Conservation (phyloP, 1,140 invertebrate species). For the Drosophila azteca region DNA sequence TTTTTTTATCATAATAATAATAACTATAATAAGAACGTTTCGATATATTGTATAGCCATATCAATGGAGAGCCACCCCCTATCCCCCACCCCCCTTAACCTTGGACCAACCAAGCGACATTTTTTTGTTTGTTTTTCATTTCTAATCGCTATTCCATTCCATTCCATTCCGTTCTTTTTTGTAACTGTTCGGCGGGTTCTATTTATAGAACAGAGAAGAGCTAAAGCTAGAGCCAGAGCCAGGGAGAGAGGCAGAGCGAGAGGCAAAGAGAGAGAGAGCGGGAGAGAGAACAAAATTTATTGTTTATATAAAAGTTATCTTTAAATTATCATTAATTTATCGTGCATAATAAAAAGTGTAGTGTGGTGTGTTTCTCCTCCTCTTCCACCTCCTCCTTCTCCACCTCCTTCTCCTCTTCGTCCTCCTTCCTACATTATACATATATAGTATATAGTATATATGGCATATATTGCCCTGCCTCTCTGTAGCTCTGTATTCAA, state of each 20-base stretch:
- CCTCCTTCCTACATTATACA: no score
- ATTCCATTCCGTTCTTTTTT: constrained; percentile 5
- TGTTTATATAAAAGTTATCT: constrained; percentile 75
- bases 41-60: background rate
- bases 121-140: background rate
- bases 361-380: constrained; percentile 10
- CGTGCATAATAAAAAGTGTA: constrained; percentile 58
- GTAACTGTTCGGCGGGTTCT: constrained; percentile 40
- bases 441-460: background rate
- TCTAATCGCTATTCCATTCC: constrained; percentile 26
- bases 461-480: constrained; percentile 36
- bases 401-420: no score
- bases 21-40: no score
- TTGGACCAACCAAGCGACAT: no score
- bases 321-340: constrained; percentile 81
- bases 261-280: background rate
- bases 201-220: constrained; percentile 44
- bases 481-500: background rate
- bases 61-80: constrained; percentile 13
- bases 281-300: constrained; percentile 57
- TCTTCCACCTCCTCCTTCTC: background rate
- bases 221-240: background rate
- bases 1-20: no score
- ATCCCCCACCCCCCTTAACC: no score
- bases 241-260: background rate